Conservation (phyloP, 2,113 vertebrate genomes). For the Nettapus auritus region DNA sequence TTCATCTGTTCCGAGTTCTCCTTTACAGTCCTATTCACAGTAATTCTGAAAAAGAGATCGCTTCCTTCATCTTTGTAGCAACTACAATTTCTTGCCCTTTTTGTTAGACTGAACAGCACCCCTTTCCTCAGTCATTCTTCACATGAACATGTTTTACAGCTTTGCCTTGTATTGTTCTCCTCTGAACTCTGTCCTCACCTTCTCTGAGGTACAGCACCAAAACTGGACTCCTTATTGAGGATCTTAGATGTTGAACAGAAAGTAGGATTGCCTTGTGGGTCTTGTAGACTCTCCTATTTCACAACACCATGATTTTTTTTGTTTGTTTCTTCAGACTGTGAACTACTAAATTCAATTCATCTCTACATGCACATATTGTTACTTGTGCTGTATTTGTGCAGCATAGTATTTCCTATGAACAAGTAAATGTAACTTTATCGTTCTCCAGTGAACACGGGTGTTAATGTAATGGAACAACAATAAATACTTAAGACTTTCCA, state of each 20-base stretch:
- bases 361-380: background rate
- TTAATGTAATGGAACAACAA: too few species aligned
- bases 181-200: background rate
- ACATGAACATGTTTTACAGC: rapidly evolving
- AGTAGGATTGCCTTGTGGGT: rapidly evolving
- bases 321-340: background rate
- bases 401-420: background rate
- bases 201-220: background rate
- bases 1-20: background rate
- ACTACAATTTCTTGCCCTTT: background rate
- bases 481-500: too few species aligned
- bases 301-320: background rate
- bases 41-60: background rate
- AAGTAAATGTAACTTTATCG: background rate
- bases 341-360: background rate
- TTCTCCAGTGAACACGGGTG: rapidly evolving
- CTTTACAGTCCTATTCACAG: background rate
- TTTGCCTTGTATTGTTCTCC: background rate
- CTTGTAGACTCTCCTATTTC: background rate
- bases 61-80: background rate
- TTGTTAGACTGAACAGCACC: background rate
- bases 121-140: background rate
- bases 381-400: background rate
- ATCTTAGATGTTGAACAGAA: background rate
- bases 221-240: background rate